Conservation (phyloP, 2,888 invertebrate species). For the Iselma pallidipennis region DNA sequence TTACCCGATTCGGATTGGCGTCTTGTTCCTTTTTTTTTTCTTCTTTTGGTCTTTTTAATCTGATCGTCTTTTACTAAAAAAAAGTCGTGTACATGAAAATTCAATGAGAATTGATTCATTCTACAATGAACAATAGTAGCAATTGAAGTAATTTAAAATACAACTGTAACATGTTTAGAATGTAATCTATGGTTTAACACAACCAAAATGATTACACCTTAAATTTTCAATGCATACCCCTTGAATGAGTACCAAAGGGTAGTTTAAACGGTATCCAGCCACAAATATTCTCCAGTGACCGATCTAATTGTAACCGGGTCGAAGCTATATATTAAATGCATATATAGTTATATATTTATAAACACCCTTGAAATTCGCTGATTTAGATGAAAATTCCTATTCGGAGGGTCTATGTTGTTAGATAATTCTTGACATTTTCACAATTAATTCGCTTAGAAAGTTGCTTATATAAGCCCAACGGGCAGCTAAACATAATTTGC, state of each 20-base stretch:
- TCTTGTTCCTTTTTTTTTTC: constrained; percentile 23
- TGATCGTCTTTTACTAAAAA: neutral
- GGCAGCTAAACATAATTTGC: constrained; percentile 36
- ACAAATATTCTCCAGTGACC: constrained; percentile 2
- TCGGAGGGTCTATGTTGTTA: neutral
- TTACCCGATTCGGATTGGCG: constrained; percentile 19
- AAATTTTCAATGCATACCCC: neutral
- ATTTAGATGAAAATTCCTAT: neutral
- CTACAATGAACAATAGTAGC: neutral
- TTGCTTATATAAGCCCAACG: constrained; percentile 35
- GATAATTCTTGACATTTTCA: constrained; percentile 40
- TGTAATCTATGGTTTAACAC: neutral
- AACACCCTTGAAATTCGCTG: neutral
- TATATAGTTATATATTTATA: neutral
- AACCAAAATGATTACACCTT: neutral
- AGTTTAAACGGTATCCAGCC: neutral
- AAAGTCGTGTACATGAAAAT: neutral
- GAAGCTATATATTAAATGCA: neutral
- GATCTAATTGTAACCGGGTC: neutral
- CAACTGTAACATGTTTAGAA: too few relatives aligned
- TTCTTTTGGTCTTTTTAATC: neutral
- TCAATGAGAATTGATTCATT: neutral
- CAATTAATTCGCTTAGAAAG: constrained; percentile 42
- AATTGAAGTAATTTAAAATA: too few relatives aligned
- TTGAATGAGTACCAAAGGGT: neutral